Evolutionary conservation across 2,888 invertebrate species (phyloP).

Genomic region (Chrysina gloriosa): DNA sequence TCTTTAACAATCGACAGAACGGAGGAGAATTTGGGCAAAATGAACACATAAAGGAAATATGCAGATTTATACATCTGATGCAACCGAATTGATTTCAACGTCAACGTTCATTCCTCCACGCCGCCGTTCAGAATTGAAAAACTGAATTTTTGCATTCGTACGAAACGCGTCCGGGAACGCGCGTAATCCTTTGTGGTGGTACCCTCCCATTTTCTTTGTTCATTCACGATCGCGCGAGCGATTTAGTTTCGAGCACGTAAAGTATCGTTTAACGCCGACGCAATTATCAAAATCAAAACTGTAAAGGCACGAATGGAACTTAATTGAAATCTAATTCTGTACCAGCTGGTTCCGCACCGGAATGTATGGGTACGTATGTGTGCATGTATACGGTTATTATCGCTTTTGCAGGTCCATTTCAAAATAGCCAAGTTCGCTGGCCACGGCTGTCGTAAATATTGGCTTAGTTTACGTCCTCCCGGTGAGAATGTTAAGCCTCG

Average conservation of each 20-base stretch:
- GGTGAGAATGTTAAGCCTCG: no score
- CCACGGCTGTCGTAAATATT: conserved; percentile 1
- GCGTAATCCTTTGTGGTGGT: neutral
- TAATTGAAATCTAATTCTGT: conserved; percentile 28
- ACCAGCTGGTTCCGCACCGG: neutral
- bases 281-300: conserved; percentile 26
- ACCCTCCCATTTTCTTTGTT: neutral
- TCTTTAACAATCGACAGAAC: no score
- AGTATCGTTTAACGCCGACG: conserved; percentile 6
- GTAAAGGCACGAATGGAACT: conserved; percentile 21
- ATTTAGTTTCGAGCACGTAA: neutral
- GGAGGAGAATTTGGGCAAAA: no score
- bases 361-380: no score
- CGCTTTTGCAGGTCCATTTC: conserved; percentile 3
- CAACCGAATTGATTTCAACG: no score
- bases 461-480: neutral
- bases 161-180: no score
- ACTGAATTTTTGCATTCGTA: no score
- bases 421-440: conserved; percentile 17
- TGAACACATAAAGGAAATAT: no score
- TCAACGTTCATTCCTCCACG: no score
- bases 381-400: conserved; percentile 2
- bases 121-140: no score
- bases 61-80: no score
- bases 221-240: neutral